Evolutionary conservation across 2,888 invertebrate species (phyloP).

Genomic region (Rhamnusium bicolor): DNA sequence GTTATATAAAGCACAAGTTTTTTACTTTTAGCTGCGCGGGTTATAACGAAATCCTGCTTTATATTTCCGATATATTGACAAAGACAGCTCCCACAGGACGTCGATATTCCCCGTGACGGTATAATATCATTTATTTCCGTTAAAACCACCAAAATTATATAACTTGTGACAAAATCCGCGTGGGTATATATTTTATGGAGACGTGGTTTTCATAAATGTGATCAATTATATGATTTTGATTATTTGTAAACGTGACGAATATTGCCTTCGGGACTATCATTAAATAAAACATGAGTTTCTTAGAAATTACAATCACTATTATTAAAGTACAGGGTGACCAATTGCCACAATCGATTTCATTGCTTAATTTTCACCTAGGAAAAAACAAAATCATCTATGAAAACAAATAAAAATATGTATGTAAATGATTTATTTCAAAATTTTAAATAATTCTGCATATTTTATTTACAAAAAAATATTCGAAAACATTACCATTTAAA

Average conservation of each 20-base stretch:
- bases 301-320: too few species aligned
- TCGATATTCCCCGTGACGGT: conserved; percentile 1
- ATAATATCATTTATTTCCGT: neutral
- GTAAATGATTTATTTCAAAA: too few species aligned
- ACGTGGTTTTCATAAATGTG: neutral
- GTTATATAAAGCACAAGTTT: neutral
- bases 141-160: neutral
- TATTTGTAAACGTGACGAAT: neutral
- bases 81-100: neutral
- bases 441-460: too few species aligned
- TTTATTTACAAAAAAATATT: too few species aligned
- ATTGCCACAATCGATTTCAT: too few species aligned
- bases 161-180: neutral
- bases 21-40: neutral
- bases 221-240: neutral
- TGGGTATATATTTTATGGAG: neutral
- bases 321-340: too few species aligned
- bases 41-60: conserved; percentile 6
- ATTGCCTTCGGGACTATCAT: neutral
- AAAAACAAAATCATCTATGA: too few species aligned
- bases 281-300: too few species aligned
- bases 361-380: too few species aligned
- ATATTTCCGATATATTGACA: neutral
- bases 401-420: too few species aligned
- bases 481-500: too few species aligned